Conservation (phyloP, 2,888 invertebrate genomes). For the Pollenia angustigena region DNA sequence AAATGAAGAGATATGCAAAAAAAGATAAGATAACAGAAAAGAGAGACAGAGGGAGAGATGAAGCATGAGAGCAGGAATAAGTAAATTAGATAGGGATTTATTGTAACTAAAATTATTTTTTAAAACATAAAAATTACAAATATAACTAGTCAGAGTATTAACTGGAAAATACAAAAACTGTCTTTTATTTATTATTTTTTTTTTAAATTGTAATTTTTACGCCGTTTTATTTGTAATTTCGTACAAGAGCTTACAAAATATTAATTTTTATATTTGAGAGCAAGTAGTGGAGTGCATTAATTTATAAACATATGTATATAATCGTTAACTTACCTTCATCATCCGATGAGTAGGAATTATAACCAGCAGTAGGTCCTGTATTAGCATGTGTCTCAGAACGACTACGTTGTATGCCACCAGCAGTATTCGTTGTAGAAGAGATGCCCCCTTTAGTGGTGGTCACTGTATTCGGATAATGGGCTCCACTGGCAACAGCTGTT, state of each 20-base stretch:
- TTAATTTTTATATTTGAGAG: conserved; percentile 43
- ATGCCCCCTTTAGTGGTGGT: conserved; percentile 70
- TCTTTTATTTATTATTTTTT: neutral
- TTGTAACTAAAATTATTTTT: conserved; percentile 13
- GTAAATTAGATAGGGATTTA: neutral
- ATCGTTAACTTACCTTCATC: conserved; percentile 92
- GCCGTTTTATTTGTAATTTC: conserved; percentile 44
- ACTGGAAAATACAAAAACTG: neutral
- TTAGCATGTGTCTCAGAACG: conserved; percentile 85
- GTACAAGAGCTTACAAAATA: conserved; percentile 63
- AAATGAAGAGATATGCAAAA: conserved; percentile 14
- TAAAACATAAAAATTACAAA: conserved; percentile 25
- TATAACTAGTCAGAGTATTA: conserved; percentile 2
- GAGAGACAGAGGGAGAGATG: neutral
- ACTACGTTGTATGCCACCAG: conserved; percentile 84
- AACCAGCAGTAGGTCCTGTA: conserved; percentile 84
- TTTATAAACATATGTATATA: neutral
- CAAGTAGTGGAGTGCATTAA: conserved; percentile 6
- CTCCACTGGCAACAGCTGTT: conserved; percentile 80
- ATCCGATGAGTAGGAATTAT: conserved; percentile 94
- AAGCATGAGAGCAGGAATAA: conserved; percentile 15
- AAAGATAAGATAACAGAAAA: neutral
- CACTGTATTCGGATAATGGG: conserved; percentile 76
- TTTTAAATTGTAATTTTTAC: neutral
- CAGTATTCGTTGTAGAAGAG: conserved; percentile 23